A percentile compares a stretch with the other conserved stretches of the same genome.
Evolutionary conservation across 2,113 vertebrate species (phyloP).

Genomic region (Glareola pratincola): DNA sequence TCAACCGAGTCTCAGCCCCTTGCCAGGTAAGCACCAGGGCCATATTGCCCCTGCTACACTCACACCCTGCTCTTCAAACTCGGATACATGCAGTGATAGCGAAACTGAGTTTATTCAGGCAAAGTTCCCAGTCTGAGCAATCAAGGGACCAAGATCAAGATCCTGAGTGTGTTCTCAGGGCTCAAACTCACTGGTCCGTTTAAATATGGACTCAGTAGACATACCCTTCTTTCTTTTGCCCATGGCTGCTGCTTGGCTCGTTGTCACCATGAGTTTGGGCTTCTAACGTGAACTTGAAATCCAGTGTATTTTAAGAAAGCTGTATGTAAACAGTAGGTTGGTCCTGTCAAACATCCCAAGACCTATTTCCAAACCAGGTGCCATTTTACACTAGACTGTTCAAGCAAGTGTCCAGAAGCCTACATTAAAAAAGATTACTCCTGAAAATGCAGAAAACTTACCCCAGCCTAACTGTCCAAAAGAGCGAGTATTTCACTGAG

Average conservation of each 20-base stretch:
- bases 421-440: background rate
- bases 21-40: background rate
- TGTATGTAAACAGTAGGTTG: background rate
- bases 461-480: background rate
- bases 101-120: background rate
- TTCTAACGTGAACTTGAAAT: background rate
- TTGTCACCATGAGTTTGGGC: background rate
- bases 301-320: background rate
- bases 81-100: background rate
- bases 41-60: background rate
- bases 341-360: background rate
- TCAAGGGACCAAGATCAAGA: background rate
- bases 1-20: background rate
- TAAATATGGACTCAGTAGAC: background rate
- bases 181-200: background rate
- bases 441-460: background rate
- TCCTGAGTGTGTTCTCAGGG: background rate
- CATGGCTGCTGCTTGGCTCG: background rate
- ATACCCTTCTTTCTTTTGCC: background rate
- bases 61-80: background rate
- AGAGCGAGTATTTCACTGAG: constrained; percentile 21
- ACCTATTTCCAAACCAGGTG: background rate
- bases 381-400: background rate
- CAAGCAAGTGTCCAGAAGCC: background rate
- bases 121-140: background rate